phyloP scores from a whole-genome alignment of 2,113 vertebrate genomes.

The Datnioides undecimradiatus region DNA sequence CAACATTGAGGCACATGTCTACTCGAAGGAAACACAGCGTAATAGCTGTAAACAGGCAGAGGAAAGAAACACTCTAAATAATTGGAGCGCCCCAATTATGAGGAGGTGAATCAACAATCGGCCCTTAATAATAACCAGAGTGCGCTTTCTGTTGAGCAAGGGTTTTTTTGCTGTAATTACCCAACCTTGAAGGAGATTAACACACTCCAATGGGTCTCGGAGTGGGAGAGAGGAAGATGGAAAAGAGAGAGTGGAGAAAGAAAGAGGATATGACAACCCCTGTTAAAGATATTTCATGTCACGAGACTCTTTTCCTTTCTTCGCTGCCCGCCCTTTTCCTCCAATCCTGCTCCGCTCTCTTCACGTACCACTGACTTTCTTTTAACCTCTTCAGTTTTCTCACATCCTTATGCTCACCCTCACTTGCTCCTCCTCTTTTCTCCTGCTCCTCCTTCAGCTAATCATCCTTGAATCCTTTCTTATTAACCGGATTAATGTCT shows the following conservation, averaged over 20 bases:
- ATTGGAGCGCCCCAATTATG: constrained; percentile 67
- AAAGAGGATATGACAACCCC: constrained; percentile 56
- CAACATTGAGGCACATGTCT: not conserved
- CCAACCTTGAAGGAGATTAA: constrained; percentile 75
- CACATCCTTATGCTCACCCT: constrained; percentile 38
- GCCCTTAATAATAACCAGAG: constrained; percentile 53
- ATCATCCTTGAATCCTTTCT: constrained; percentile 50
- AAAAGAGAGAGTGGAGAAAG: constrained; percentile 24
- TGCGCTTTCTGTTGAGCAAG: constrained; percentile 55
- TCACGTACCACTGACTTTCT: constrained; percentile 36
- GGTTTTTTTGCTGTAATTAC: constrained; percentile 68
- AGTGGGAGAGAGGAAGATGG: constrained; percentile 41
- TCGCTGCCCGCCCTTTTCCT: constrained; percentile 30
- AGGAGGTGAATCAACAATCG: constrained; percentile 66
- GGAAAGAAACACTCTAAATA: constrained; percentile 38
- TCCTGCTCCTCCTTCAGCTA: constrained; percentile 24
- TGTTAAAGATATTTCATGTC: constrained; percentile 69
- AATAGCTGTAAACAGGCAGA: not conserved
- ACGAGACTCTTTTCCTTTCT: constrained; percentile 50
- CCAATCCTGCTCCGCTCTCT: constrained; percentile 33
- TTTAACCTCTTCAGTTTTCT: constrained; percentile 47
- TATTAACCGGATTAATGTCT: constrained; percentile 51
- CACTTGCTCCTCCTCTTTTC: not conserved
- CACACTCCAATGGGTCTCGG: constrained; percentile 46
- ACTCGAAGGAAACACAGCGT: not conserved